Percentiles rank a stretch among this genome's conserved stretches.
Evolutionary conservation across 2,888 invertebrate genomes (phyloP).

Genomic region (Tinea pellionella): DNA sequence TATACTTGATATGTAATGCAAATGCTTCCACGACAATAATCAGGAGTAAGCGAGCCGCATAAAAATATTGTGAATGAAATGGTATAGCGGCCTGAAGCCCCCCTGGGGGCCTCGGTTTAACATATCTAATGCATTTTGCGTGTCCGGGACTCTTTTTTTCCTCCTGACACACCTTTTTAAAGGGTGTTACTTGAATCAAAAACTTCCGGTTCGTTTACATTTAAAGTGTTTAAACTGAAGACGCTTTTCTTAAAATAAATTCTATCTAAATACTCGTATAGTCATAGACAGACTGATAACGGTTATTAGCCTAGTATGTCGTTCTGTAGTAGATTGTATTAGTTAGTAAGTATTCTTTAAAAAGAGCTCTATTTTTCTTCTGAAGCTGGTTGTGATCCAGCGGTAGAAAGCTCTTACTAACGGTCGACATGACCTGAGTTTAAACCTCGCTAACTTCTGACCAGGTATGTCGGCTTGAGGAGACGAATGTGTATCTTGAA

Average conservation of each 20-base stretch:
- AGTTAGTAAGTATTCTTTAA: no score
- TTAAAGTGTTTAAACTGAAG: neutral
- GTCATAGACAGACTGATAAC: no score
- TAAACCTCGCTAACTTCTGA: no score
- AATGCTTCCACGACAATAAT: neutral
- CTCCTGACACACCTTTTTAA: neutral
- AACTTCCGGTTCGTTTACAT: slow-evolving; percentile 6
- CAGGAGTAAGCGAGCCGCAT: slow-evolving; percentile 13
- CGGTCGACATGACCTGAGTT: no score
- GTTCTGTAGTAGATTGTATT: no score
- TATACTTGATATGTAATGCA: neutral
- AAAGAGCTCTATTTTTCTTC: no score
- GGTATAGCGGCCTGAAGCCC: neutral
- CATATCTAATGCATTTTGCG: slow-evolving; percentile 15
- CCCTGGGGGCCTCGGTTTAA: slow-evolving; percentile 10
- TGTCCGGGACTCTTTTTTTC: slow-evolving; percentile 10
- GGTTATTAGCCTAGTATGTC: no score
- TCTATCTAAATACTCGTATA: no score
- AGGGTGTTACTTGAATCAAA: neutral
- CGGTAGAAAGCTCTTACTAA: no score
- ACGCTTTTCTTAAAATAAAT: neutral
- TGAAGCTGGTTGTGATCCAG: no score
- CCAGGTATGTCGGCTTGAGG: no score
- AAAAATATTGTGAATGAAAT: slow-evolving; percentile 13
- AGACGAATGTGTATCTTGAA: no score